Conservation (phyloP, 2,797 vertebrate genomes). For the Pantherophis vulpinus region DNA sequence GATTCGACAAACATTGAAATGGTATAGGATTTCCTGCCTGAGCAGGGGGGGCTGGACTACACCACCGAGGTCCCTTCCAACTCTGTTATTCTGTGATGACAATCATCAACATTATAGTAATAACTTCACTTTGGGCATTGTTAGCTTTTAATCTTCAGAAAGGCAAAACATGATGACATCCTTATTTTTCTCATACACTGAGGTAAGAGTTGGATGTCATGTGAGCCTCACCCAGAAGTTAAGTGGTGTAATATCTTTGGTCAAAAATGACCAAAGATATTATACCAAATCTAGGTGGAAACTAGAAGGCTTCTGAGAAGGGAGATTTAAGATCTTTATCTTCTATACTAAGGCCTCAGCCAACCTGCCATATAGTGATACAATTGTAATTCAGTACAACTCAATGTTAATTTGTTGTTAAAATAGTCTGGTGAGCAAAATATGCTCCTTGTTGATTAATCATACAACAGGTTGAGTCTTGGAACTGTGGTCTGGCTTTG, state of each 20-base stretch:
- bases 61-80: no score
- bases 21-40: no score
- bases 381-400: not conserved
- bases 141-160: not conserved
- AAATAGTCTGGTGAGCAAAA: not conserved
- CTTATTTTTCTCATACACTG: not conserved
- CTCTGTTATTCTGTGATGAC: not conserved
- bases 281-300: not conserved
- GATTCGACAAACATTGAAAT: no score
- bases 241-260: not conserved
- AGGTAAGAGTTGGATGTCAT: not conserved
- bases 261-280: not conserved
- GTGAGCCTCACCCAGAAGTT: not conserved
- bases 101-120: not conserved
- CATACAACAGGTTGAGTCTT: not conserved
- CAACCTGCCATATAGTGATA: not conserved
- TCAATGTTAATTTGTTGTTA: not conserved
- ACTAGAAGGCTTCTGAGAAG: not conserved
- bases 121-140: not conserved
- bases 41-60: no score
- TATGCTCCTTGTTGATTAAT: not conserved
- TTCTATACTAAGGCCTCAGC: not conserved
- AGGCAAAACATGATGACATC: not conserved
- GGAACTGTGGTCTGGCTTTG: slow-evolving; percentile 29
- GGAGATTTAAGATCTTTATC: not conserved